phyloP scores from a whole-genome alignment of 2,113 vertebrate species.

The Mustela nigripes region DNA sequence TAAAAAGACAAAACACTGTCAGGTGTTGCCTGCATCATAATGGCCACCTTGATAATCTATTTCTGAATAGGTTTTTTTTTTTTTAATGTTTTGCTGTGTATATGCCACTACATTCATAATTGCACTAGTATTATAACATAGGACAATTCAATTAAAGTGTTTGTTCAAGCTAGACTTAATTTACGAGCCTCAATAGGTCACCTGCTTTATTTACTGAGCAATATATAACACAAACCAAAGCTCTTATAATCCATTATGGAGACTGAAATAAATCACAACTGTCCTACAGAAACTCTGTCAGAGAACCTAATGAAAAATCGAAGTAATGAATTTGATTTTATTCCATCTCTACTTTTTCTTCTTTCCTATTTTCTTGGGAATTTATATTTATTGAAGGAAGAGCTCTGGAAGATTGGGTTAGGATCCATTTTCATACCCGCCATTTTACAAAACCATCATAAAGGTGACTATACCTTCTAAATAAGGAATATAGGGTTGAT shows the following conservation, averaged over 20 bases:
- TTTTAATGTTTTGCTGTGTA: background rate
- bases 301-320: constrained; percentile 3
- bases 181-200: constrained; percentile 51
- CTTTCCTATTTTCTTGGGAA: background rate
- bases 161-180: constrained; percentile 66
- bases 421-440: background rate
- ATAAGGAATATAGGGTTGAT: background rate
- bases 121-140: constrained; percentile 19
- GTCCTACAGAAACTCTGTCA: background rate
- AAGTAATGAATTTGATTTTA: background rate
- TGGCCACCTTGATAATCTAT: background rate
- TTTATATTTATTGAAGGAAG: background rate
- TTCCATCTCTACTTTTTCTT: background rate
- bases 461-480: background rate
- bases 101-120: background rate
- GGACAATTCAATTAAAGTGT: constrained; percentile 50
- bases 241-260: constrained; percentile 50
- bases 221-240: constrained; percentile 32
- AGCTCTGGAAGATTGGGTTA: background rate
- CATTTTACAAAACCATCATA: background rate
- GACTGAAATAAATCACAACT: constrained; percentile 55
- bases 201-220: constrained; percentile 60
- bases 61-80: background rate
- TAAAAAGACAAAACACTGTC: background rate
- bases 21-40: background rate